Evolutionary conservation across 1,140 invertebrate genomes (phyloP).

Genomic region (Drosophila rufa): DNA sequence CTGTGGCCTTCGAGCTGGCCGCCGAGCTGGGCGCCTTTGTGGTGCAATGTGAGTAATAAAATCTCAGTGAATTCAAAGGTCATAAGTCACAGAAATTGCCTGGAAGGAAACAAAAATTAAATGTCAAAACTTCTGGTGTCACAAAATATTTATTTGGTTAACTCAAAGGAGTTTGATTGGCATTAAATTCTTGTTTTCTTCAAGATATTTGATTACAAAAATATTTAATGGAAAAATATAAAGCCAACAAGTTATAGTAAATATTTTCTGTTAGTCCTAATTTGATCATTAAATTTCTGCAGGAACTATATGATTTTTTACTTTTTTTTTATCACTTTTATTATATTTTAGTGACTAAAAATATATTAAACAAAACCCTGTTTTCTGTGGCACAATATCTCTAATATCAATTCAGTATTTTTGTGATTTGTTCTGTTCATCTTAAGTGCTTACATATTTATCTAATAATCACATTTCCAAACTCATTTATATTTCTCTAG

Average conservation of each 20-base stretch:
- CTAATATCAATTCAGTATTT: background rate
- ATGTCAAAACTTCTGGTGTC: background rate
- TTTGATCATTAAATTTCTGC: too few species aligned
- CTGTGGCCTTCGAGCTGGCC: conserved; percentile 94
- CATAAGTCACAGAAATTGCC: background rate
- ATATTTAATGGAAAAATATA: background rate
- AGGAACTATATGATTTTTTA: too few species aligned
- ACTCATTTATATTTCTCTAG: conserved; percentile 87
- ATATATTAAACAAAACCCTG: background rate
- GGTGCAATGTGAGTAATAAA: conserved; percentile 95
- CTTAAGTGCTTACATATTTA: background rate
- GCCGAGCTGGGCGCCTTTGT: conserved; percentile 96
- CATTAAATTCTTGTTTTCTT: background rate
- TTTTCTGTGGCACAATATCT: background rate
- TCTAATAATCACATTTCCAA: conserved; percentile 6
- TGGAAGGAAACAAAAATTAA: conserved; percentile 3
- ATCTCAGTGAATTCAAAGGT: background rate
- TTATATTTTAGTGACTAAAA: too few species aligned
- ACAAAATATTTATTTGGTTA: conserved; percentile 1
- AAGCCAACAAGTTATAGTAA: too few species aligned
- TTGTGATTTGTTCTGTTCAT: background rate
- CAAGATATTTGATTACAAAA: background rate
- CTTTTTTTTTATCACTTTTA: too few species aligned
- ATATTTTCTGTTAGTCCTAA: too few species aligned
- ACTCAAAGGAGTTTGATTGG: background rate